Base-by-base conservation (phyloP, 2,888 invertebrate species). In the Bellardia pandia region DNA sequence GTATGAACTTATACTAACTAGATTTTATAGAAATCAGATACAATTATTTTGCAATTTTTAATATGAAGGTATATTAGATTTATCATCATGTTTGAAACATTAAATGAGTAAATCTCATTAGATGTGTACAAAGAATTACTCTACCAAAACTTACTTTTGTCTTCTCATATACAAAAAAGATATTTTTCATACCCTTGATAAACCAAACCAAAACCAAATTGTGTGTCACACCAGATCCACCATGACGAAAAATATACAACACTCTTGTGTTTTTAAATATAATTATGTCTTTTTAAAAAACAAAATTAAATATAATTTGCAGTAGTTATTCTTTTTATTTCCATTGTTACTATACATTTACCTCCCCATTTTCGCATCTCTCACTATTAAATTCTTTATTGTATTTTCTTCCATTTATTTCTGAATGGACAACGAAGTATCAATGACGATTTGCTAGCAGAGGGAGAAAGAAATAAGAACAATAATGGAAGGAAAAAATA, bases 251-350 rank as follows among this genome's bases (percentile, higher is more conserved):
- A 79, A 3, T 37, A 4, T 37, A 37, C 37, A 37, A 37, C 37
- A 37, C 37, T 37, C 37, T 72, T 8, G 9, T 81, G n/a, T 80
- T 75, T 48, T 14, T 71, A 37, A 37, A 37, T 37, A 51, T 85
- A 40, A 79, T 60, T 53, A 13, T 62, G 23, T 2, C 3, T 64
- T 51, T 45, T 13, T 5, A 42, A 69, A 75, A 16, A 69, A 7
- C 13, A 69, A 68, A 74, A 68, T 68, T 64, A 74, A 77, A 69
- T 64, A 16, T 58, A 77, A 81, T 75, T 76, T 86, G 64, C 69
- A 66, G 42, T 72, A 30, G 14, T 81, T 72, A 64, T 64, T 84
- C 51, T 64, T 84, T 1, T 45, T 72, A 14, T 60, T 76, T 69
- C 23, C n/a, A 71, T 62, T 76, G 45, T 53, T 62, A 1, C 37